A percentile compares a stretch with the other conserved stretches of the same genome.
Conservation (phyloP, 1,140 invertebrate genomes). For the Hormaphis cornu region DNA sequence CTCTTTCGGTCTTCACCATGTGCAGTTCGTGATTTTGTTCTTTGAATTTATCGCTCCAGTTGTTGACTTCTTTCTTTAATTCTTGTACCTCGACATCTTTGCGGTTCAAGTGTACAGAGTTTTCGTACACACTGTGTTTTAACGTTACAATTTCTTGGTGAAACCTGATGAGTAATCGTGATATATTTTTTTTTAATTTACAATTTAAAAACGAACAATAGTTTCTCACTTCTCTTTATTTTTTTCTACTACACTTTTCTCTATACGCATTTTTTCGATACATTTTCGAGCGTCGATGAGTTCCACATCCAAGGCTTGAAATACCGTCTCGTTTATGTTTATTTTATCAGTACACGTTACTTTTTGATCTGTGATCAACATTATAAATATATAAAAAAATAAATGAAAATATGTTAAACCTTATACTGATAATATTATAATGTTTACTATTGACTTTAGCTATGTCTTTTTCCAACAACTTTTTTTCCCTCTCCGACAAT, state of each 20-base stretch:
- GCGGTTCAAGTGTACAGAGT: background rate
- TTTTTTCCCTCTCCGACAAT: conserved; percentile 1
- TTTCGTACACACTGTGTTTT: background rate
- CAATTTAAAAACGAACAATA: background rate
- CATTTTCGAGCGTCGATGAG: background rate
- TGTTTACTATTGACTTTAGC: conserved; percentile 4
- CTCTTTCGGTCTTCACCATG: background rate
- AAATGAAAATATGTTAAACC: background rate
- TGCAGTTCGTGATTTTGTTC: background rate
- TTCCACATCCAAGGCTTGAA: background rate
- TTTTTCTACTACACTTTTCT: background rate
- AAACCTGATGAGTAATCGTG: no score
- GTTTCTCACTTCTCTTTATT: conserved; percentile 9
- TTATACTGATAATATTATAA: background rate
- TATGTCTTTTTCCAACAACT: conserved; percentile 2
- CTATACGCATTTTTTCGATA: background rate
- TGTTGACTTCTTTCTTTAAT: conserved; percentile 19
- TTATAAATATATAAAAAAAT: background rate
- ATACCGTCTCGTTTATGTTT: background rate
- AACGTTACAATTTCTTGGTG: background rate
- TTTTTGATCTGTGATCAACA: conserved; percentile 5
- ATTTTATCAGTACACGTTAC: background rate
- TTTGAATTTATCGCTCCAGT: background rate
- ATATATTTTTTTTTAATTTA: background rate
- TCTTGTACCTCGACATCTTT: conserved; percentile 11